Percentiles rank a stretch among this genome's conserved stretches.
Evolutionary conservation across 2,797 vertebrate genomes (phyloP).

Genomic region (Siniperca undulata): DNA sequence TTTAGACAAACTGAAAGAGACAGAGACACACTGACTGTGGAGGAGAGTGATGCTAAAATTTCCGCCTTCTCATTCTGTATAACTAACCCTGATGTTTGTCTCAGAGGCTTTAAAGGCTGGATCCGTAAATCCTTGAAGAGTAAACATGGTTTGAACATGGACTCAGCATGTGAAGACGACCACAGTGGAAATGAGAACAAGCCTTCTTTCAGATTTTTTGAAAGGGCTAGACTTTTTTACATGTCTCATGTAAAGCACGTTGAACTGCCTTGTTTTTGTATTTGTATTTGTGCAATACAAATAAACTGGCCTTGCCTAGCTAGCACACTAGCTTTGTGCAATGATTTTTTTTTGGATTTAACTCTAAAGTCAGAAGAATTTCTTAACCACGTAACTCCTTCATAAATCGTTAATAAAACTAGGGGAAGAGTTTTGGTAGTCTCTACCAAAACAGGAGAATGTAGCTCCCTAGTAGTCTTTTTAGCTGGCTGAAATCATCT

Average conservation of each 20-base stretch:
- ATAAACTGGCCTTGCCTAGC: neutral
- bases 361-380: neutral
- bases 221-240: too few species aligned
- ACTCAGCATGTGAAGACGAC: slow-evolving; percentile 12
- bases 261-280: too few species aligned
- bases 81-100: slow-evolving; percentile 56
- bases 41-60: slow-evolving; percentile 37
- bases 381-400: slow-evolving; percentile 4
- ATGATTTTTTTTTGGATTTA: neutral
- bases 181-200: slow-evolving; percentile 24
- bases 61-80: slow-evolving; percentile 40
- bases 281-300: neutral
- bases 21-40: slow-evolving; percentile 61
- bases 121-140: slow-evolving; percentile 40
- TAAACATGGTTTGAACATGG: slow-evolving; percentile 45
- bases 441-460: too few species aligned
- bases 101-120: slow-evolving; percentile 47
- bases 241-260: too few species aligned
- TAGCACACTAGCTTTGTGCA: neutral
- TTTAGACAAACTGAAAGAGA: slow-evolving; percentile 63
- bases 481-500: too few species aligned
- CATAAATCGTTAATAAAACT: slow-evolving; percentile 4
- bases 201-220: neutral
- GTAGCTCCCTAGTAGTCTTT: too few species aligned
- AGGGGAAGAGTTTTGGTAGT: neutral